Base-by-base conservation (phyloP, 2,888 invertebrate species). In the Cerastis leucographa region DNA sequence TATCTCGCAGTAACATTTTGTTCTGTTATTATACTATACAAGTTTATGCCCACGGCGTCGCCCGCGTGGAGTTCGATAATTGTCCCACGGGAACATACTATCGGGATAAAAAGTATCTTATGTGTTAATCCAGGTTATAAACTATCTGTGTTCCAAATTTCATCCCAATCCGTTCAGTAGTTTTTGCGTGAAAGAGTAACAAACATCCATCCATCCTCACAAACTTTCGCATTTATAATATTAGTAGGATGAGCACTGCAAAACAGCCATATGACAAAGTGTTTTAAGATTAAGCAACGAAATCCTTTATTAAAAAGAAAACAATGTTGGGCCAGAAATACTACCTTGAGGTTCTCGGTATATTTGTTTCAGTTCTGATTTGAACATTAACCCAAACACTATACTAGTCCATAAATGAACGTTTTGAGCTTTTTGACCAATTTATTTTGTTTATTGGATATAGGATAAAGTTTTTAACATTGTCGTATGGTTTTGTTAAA, bases 261-360 rank as follows among this genome's bases (percentile, higher is more conserved):
- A 22, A 35, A 59, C 17, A 59, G 29, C 7, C 9, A 0, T 14
- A 22, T 61, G 29, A 35, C 17, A 17, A 0, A 64, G n/a, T 4
- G 6, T 71, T 49, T 29, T n/a, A 25, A 1, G 19, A 67, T 40
- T 40, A 68, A n/a, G n/a, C 19, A 71, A 14, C n/a, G 19, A 17
- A 40, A 29, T 19, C 11, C 25, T 5, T 17, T 5, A 64, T n/a
- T 44, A 19, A 29, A 17, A 19, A 11, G 17, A 62, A 49, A 59
- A 77, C 56, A 56, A 61, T 17, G 14, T 51, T 78, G 71, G 54
- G 5, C 25, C 17, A 22, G 7, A 73, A 71, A 42, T 72, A 35
- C 14, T 72, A 40, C 81, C 80, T 51, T 69, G 56, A 14, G 44
- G 71, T 19, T 68, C 42, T 68, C 40, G 9, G 12, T 40, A 59